Evolutionary conservation across 2,888 invertebrate species (phyloP), one percentile per base, ranked within the genome.

Genomic region (Pammene aurita): DNA sequence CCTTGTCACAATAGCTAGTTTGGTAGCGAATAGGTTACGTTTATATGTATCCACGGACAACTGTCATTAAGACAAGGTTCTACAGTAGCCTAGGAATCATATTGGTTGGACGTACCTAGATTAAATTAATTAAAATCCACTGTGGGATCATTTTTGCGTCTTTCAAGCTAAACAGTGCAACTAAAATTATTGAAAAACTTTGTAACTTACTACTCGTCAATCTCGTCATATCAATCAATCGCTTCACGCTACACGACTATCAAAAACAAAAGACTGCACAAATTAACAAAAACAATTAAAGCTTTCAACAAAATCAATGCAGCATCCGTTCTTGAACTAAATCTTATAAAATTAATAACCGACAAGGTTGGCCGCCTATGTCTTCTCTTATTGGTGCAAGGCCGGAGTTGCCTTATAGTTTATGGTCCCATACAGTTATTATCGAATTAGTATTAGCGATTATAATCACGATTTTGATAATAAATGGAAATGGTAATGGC

Each of bases 281-380:
- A 64, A 38, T 64, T 64, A 58, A 16, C 52, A 42, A 44, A 52
- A 63, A 68, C 68, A 64, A 67, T 67, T 67, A 68, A 54, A 67
- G 34, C 55, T 48, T 18, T 65, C 56, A 60, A 66, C 52, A 60
- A 64, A 68, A 68, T 68, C 63, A 64, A 68, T 57, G 67, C 52
- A 38, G 55, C 63, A 68, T 68, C 68, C 68, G 68, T 44, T 64
- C 48, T 55, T 68, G 68, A 68, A 58, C 68, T 52, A 63, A 63
- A 64, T 68, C 63, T 68, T 63, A 35, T 63, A 68, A 64, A 58
- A 68, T 64, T 68, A 64, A 68, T 67, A 67, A 67, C 44, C 16
- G 7, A 2, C 63, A 64, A 68, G 68, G 68, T 68, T 68, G 68
- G n/a, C 57, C 57, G 50, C 57, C 57, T 58, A 63, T 68, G 63